Base-by-base conservation (phyloP, 2,113 vertebrate species). In the Morphnarchus princeps region DNA sequence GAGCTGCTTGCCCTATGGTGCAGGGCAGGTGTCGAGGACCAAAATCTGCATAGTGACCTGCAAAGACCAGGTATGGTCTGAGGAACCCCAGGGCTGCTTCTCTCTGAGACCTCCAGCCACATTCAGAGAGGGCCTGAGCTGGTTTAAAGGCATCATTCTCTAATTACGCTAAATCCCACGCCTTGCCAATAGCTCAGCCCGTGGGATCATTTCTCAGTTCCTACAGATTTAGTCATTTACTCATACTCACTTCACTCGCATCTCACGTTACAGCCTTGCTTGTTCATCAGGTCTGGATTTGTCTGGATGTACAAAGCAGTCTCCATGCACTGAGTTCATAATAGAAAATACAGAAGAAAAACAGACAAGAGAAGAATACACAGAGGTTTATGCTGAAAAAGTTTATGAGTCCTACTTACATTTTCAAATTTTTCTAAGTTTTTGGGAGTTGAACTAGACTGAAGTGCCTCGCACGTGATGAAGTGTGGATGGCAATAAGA, bases 1-100 rank as follows among this genome's bases (percentile, higher is more conserved):
- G 10, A 71, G 17, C n/a, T 80, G 22, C 47, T 47, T 1, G 0
- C 6, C 11, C 24, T 69, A 3, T 2, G 8, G 17, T 16, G 17
- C 7, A 5, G 29, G 17, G 16, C 11, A 25, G 4, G 5, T 34
- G 28, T 61, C 21, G 28, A 65, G 43, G 32, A 57, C 31, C 34
- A 77, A 87, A 77, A 84, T 18, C 40, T 43, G 26, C 54, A 40
- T 38, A 74, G 26, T 13, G n/a, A 52, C 20, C 57, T 43, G 34
- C 40, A 32, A 91, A 86, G 38, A 43, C 6, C 20, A 49, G 16
- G 5, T 40, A 9, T 0, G 0, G 18, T 15, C 49, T 69, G 57
- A 72, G 24, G 8, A 40, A 3, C 1, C 32, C 8, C 47, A 52
- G 40, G 65, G 40, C 21, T 77, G 40, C 43, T 73, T 80, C 58